Evolutionary conservation across 2,888 invertebrate genomes (phyloP).

Genomic region (Blomia tropicalis): DNA sequence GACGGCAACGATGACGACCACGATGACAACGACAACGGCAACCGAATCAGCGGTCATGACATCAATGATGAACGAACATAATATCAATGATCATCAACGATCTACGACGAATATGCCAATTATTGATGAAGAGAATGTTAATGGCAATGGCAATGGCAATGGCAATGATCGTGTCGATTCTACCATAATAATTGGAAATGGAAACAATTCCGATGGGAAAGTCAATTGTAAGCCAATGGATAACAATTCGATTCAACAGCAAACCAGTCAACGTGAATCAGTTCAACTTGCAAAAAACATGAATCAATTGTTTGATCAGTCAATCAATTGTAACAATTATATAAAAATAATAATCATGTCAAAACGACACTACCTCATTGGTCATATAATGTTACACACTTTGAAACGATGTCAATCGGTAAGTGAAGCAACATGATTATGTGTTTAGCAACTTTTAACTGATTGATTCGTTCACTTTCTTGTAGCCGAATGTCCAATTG

Average conservation of each 20-base stretch:
- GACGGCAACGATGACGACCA: not conserved
- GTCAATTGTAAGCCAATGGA: too few relatives aligned
- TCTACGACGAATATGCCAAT: not conserved
- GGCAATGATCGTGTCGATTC: not conserved
- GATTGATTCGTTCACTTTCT: not conserved
- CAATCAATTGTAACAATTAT: too few relatives aligned
- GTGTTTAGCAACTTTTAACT: too few relatives aligned
- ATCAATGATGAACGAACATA: not conserved
- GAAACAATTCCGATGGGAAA: too few relatives aligned
- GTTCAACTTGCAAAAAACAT: too few relatives aligned
- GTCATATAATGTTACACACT: not conserved
- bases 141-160: not conserved
- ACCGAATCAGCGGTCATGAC: not conserved
- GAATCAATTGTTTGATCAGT: too few relatives aligned
- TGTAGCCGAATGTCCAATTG: conserved; percentile 23
- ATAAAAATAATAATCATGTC: too few relatives aligned
- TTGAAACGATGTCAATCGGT: not conserved
- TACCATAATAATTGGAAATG: too few relatives aligned
- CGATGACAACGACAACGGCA: not conserved
- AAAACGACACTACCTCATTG: conserved; percentile 16
- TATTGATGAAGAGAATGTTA: not conserved
- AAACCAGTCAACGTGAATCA: too few relatives aligned
- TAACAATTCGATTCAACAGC: too few relatives aligned
- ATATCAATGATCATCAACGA: not conserved
- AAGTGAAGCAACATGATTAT: not conserved